Evolutionary conservation across 2,113 vertebrate species (phyloP).

Genomic region (Neotoma lepida): DNA sequence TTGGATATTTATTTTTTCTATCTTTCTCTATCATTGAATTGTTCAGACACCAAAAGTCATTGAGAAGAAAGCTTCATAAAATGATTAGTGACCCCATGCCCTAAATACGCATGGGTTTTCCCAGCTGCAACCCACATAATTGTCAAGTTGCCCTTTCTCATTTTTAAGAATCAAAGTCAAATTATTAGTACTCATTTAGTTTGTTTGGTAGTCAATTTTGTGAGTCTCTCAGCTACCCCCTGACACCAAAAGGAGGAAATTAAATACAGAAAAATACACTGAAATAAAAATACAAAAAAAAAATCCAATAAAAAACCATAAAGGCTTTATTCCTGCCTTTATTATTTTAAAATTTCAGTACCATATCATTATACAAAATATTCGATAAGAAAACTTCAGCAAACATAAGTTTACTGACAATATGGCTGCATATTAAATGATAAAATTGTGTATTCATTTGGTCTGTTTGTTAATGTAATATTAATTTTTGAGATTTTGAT

Average conservation of each 20-base stretch:
- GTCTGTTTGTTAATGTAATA: neutral
- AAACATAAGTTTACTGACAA: neutral
- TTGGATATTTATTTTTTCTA: neutral
- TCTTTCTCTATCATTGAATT: constrained; percentile 3
- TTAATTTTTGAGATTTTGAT: neutral
- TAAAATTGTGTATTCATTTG: neutral
- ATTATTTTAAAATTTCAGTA: neutral
- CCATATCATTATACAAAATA: neutral
- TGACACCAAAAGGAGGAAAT: neutral
- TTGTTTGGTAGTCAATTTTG: neutral
- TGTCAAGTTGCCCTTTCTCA: neutral
- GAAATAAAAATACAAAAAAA: neutral
- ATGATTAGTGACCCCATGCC: neutral
- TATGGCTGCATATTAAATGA: neutral
- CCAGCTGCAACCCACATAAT: neutral
- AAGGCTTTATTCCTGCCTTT: neutral
- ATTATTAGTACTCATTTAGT: neutral
- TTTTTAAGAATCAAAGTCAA: neutral
- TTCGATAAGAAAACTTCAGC: neutral
- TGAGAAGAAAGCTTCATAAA: neutral
- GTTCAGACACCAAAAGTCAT: neutral
- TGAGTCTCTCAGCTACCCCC: neutral
- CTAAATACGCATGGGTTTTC: neutral
- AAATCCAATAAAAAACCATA: neutral
- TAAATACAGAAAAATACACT: neutral